Base-by-base conservation (phyloP, 2,888 invertebrate genomes). In the Ganaspis brasiliensis region DNA sequence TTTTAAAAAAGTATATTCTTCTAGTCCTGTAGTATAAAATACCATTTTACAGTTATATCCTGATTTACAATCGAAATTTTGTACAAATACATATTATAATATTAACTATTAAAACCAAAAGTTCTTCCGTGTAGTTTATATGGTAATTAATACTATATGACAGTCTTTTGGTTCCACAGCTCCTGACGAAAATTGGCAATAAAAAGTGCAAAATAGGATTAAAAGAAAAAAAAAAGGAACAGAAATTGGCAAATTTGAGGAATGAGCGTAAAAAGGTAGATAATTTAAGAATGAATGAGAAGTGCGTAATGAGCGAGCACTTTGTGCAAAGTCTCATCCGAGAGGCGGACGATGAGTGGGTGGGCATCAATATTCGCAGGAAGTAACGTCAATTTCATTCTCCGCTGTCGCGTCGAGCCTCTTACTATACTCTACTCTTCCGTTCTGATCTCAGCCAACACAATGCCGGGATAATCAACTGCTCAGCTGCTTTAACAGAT, bases 401-500 rank as follows among this genome's bases (percentile, higher is more conserved):
- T 37, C 77, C 61, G 24, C 71, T 70, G 57, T 26, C 74, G 31
- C 21, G 63, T 56, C 59, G 59, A 74, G 67, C 35, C 75, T 73
- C 74, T 76, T 49, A 35, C 52, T 52, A 52, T 52, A 19, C 10
- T 59, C 78, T n/a, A n/a, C n/a, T 71, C 71, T 76, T 45, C 63
- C 71, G 72, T 76, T 79, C 56, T 45, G 52, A 24, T 63, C 59
- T 52, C 78, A 49, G 31, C 72, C 76, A 74, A 74, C 77, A 82
- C 82, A 84, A 83, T 84, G 55, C 75, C 57, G 63, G 74, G 82
- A 81, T 83, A 85, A 86, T 86, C 81, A 85, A 86, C 85, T 82
- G 78, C 85, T 85, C 82, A 74, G 82, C 81, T 81, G 84, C 78
- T 84, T 83, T 82, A 83, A 82, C 85, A 84, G 86, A 86, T 85